phyloP scores from a whole-genome alignment of 2,113 vertebrate genomes.

The Bos taurus region DNA sequence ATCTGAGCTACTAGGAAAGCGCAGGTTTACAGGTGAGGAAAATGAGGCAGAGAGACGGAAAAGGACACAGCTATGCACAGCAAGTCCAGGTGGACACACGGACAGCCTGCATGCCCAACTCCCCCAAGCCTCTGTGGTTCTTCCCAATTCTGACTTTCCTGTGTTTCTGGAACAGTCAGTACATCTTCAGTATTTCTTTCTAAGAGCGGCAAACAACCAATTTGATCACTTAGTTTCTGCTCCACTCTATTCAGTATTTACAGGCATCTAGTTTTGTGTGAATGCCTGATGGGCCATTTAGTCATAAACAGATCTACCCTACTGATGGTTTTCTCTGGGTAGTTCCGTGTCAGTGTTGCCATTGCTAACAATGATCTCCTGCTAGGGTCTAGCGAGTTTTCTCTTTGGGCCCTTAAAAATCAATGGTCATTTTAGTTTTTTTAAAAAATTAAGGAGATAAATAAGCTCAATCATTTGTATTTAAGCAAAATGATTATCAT shows the following conservation, averaged over 20 bases:
- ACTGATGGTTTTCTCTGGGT: neutral
- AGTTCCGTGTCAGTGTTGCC: neutral
- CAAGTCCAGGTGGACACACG: accelerated
- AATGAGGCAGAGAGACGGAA: neutral
- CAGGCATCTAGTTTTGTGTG: neutral
- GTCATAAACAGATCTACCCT: neutral
- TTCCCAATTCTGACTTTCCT: neutral
- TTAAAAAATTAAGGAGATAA: neutral
- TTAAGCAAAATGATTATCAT: neutral
- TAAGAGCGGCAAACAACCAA: neutral
- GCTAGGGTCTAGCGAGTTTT: neutral
- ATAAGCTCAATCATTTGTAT: neutral
- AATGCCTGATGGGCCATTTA: neutral
- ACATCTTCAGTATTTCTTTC: neutral
- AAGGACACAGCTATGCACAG: accelerated
- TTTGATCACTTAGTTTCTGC: neutral
- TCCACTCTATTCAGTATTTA: neutral
- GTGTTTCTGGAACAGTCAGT: neutral
- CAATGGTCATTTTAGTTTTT: neutral
- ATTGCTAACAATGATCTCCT: neutral
- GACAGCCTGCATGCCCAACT: neutral
- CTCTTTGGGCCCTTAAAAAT: neutral
- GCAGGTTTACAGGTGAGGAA: neutral
- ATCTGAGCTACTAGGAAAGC: neutral
- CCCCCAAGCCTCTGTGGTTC: neutral